Conservation (phyloP, 2,888 invertebrate species). For the Willowsia nigromaculata region DNA sequence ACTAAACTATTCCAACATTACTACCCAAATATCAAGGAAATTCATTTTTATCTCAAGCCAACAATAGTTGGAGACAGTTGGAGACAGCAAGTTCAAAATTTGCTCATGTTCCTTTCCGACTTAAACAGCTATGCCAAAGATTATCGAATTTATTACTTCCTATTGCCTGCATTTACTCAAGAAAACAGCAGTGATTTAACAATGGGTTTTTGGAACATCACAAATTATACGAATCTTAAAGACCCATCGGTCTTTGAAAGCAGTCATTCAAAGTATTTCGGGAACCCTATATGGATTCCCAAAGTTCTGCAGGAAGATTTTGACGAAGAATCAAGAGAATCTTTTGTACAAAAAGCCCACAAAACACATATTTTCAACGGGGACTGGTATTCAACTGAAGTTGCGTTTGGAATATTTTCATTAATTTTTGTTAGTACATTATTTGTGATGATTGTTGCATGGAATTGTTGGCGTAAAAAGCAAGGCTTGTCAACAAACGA, state of each 20-base stretch:
- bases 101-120: neutral
- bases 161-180: neutral
- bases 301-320: neutral
- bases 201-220: neutral
- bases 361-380: no score
- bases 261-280: neutral
- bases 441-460: no score
- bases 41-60: neutral
- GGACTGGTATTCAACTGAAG: no score
- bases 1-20: neutral
- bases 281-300: neutral
- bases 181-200: neutral
- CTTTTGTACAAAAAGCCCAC: no score
- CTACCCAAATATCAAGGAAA: neutral
- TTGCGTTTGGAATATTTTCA: no score
- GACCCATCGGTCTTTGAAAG: neutral
- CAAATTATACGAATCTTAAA: neutral
- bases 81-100: neutral
- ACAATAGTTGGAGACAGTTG: no score
- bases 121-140: neutral
- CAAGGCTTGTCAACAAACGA: neutral
- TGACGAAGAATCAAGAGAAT: neutral
- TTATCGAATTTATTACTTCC: neutral
- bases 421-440: no score
- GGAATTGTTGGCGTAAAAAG: no score